Conservation (phyloP, 2,797 vertebrate species). For the Trichosurus vulpecula region DNA sequence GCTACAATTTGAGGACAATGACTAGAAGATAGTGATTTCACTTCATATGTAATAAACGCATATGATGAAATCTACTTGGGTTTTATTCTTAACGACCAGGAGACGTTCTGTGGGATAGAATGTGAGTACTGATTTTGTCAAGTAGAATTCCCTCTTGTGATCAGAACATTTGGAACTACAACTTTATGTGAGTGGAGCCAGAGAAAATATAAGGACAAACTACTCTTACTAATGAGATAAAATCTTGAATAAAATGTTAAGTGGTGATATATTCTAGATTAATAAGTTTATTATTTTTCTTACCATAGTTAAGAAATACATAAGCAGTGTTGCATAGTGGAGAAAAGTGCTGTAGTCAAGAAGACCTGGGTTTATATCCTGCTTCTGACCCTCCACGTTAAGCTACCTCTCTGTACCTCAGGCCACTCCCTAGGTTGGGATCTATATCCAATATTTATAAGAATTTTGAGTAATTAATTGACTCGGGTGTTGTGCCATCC, state of each 20-base stretch:
- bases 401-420: background rate
- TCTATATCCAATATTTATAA: background rate
- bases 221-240: background rate
- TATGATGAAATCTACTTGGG: constrained; percentile 25
- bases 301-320: constrained; percentile 3
- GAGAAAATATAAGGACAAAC: background rate
- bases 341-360: background rate
- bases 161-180: background rate
- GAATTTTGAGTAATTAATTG: background rate
- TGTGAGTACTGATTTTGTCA: constrained; percentile 42
- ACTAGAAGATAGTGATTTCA: constrained; percentile 17
- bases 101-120: constrained; percentile 30
- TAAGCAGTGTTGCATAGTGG: background rate
- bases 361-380: background rate
- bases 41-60: constrained; percentile 41
- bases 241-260: constrained; percentile 43
- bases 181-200: background rate
- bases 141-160: constrained; percentile 43
- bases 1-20: constrained; percentile 44
- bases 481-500: background rate
- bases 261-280: constrained; percentile 33
- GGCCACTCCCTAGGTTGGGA: background rate
- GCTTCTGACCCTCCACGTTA: background rate
- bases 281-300: constrained; percentile 54
- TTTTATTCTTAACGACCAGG: background rate